Percentiles rank a stretch among this genome's conserved stretches.
Conservation (phyloP, 2,797 vertebrate species). For the Psittacula derbiana region DNA sequence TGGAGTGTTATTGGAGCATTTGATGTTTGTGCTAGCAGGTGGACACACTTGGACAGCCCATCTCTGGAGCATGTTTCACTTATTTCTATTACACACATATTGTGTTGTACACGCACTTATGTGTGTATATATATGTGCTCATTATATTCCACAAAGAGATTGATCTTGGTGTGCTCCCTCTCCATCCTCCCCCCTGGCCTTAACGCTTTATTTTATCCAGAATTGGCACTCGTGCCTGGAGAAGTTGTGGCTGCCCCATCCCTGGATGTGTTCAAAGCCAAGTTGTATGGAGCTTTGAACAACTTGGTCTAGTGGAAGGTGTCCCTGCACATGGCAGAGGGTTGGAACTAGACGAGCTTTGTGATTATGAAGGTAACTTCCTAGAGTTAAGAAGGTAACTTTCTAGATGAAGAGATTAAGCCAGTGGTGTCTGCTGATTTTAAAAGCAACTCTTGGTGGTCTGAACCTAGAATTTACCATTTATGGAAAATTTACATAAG, state of each 20-base stretch:
- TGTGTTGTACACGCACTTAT: neutral
- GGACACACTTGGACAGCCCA: neutral
- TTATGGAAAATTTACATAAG: neutral
- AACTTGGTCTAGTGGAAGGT: neutral
- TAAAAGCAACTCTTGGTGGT: neutral
- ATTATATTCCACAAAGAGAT: neutral
- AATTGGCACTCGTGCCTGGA: neutral
- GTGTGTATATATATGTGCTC: fast-evolving
- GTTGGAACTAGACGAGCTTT: neutral
- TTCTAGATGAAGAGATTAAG: neutral
- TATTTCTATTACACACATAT: neutral
- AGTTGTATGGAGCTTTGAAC: neutral
- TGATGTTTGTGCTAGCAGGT: neutral
- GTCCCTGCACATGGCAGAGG: neutral
- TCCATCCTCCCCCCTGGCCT: fast-evolving
- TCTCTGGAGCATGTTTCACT: neutral
- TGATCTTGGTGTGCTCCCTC: neutral
- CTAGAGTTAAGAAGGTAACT: neutral
- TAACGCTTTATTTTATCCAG: neutral
- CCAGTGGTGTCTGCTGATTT: neutral
- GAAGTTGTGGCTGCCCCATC: neutral
- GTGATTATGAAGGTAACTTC: neutral
- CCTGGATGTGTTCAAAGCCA: neutral
- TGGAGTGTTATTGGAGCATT: fast-evolving
- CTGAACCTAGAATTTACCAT: neutral